These are phyloP conservation scores for Phenacoccus solenopsis DNA, from an alignment of 1,140 invertebrate species.

Conservation along the genomic window DNA sequence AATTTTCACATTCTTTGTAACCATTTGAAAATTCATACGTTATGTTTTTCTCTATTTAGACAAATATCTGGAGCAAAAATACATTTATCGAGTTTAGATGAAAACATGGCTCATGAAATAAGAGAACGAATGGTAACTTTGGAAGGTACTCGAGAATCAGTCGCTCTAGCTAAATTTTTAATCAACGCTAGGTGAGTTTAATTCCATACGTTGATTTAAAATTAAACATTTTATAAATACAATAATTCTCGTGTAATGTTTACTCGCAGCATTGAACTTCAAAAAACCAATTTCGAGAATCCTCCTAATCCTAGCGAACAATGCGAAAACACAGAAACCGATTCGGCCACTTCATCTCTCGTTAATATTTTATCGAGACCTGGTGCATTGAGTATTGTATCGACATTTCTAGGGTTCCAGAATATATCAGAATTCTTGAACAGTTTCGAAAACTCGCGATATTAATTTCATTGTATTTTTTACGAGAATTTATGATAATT, in stretches of 20 bases:
- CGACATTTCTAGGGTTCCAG: not conserved
- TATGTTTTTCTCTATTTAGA: no score
- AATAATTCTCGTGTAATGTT: not conserved
- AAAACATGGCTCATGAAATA: not conserved
- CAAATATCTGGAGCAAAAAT: no score
- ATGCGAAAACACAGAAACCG: not conserved
- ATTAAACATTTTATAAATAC: no score
- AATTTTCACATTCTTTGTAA: no score
- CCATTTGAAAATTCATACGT: no score
- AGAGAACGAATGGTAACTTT: not conserved
- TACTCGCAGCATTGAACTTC: not conserved
- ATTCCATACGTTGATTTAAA: not conserved
- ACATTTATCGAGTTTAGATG: no score
- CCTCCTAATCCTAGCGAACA: not conserved
- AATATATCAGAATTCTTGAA: not conserved
- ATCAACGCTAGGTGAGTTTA: not conserved
- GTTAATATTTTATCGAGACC: not conserved
- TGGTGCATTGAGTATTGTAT: not conserved
- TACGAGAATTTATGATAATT: not conserved
- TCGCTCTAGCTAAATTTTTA: not conserved
- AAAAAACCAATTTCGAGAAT: not conserved
- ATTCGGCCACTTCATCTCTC: not conserved
- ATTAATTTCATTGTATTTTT: not conserved
- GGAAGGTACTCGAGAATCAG: not conserved
- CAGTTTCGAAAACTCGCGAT: not conserved